These are phyloP conservation scores for Leucoma salicis DNA, from an alignment of 2,888 invertebrate species.

Conservation along the genomic window DNA sequence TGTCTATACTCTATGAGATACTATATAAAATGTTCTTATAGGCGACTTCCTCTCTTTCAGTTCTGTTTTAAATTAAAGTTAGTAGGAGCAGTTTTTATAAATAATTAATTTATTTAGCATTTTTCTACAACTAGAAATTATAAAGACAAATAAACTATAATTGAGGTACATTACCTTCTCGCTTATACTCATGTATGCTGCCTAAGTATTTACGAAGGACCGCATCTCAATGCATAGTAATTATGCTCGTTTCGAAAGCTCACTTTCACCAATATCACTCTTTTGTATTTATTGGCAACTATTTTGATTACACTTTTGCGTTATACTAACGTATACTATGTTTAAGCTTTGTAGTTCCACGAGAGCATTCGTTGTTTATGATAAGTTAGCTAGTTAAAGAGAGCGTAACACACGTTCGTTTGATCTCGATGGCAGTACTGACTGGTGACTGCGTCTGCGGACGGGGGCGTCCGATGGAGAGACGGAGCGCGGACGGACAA, in stretches of 20 bases:
- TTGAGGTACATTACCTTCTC: slow-evolving; percentile 54
- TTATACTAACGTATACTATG: slow-evolving; percentile 37
- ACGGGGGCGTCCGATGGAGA: too few relatives aligned
- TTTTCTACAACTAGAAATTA: too few relatives aligned
- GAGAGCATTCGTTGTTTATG: slow-evolving; percentile 18
- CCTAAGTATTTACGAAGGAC: slow-evolving; percentile 64
- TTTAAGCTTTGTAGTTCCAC: slow-evolving; percentile 19
- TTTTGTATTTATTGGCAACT: slow-evolving; percentile 3
- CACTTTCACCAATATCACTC: slow-evolving; percentile 68
- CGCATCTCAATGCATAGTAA: slow-evolving; percentile 59
- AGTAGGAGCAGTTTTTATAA: too few relatives aligned
- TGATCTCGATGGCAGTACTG: slow-evolving; percentile 25
- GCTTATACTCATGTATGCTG: slow-evolving; percentile 67
- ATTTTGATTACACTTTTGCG: slow-evolving; percentile 18
- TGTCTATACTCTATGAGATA: too few relatives aligned
- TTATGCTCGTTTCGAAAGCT: slow-evolving; percentile 53
- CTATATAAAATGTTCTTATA: too few relatives aligned
- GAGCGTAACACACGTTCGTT: slow-evolving; percentile 19
- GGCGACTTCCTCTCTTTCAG: too few relatives aligned
- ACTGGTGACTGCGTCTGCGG: slow-evolving; percentile 19
- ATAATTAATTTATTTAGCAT: too few relatives aligned
- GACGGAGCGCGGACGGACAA: too few relatives aligned
- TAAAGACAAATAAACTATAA: too few relatives aligned
- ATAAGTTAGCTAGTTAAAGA: slow-evolving; percentile 10
- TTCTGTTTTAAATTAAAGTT: too few relatives aligned